phyloP scores from a whole-genome alignment of 2,797 vertebrate species.

The Malacoraja senta region DNA sequence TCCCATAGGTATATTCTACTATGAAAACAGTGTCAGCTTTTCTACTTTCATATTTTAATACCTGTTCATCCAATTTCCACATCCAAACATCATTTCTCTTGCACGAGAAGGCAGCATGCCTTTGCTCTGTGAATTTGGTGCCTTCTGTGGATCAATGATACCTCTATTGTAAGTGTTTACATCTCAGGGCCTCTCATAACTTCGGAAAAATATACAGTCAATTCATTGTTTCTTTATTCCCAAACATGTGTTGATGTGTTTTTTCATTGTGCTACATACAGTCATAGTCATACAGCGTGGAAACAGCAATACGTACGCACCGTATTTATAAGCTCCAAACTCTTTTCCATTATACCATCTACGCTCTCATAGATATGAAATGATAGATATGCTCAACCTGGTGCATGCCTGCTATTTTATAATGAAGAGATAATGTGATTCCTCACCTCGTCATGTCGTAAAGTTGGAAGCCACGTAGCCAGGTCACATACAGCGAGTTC shows the following conservation, averaged over 20 bases:
- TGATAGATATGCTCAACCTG: background rate
- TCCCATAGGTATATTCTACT: background rate
- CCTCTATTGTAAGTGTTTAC: background rate
- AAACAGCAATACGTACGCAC: too few relatives aligned
- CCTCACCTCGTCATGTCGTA: background rate
- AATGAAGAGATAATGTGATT: background rate
- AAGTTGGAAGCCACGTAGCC: too few relatives aligned
- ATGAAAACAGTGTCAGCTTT: background rate
- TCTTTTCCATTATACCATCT: background rate
- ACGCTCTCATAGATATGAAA: background rate
- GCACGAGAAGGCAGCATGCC: background rate
- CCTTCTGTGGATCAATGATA: background rate
- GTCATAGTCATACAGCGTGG: background rate
- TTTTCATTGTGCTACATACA: background rate
- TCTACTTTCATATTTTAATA: background rate
- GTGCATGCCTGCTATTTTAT: background rate
- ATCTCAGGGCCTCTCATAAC: background rate
- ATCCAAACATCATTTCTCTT: background rate
- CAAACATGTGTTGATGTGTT: too few relatives aligned
- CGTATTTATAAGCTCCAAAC: background rate
- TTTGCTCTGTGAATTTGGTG: background rate
- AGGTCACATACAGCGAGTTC: too few relatives aligned
- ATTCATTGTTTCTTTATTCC: background rate
- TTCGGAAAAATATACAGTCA: too few relatives aligned
- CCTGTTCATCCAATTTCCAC: background rate